phyloP scores from a whole-genome alignment of 2,113 vertebrate genomes.

The Ploceus nigricollis region DNA sequence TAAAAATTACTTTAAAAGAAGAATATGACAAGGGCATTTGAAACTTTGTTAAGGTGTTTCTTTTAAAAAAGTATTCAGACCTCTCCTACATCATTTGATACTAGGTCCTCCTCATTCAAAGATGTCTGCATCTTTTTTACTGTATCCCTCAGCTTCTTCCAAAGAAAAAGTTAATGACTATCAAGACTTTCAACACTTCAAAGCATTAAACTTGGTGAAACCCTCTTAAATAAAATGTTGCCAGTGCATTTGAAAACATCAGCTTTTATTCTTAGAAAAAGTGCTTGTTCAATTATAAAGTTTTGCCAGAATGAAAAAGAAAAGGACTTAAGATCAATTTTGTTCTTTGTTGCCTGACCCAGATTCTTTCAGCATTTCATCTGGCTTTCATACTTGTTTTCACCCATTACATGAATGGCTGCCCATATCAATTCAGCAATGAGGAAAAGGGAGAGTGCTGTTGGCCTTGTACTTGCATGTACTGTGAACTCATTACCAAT shows the following conservation, averaged over 20 bases:
- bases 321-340: not conserved
- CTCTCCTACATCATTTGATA: not conserved
- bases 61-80: not conserved
- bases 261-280: not conserved
- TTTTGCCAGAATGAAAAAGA: not conserved
- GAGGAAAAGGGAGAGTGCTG: not conserved
- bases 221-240: not conserved
- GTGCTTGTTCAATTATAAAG: not conserved
- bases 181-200: not conserved
- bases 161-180: not conserved
- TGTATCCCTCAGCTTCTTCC: not conserved
- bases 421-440: not conserved
- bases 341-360: not conserved
- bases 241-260: not conserved
- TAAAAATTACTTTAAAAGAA: not conserved
- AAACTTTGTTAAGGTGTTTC: not conserved
- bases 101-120: not conserved
- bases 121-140: not conserved
- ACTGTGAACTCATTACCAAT: not conserved
- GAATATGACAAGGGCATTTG: not conserved
- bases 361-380: not conserved
- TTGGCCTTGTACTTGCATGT: not conserved
- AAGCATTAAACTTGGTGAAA: not conserved
- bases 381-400: not conserved
- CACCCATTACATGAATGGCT: not conserved